phyloP scores from a whole-genome alignment of 2,113 vertebrate genomes.

The Campylomormyrus tamandua region DNA sequence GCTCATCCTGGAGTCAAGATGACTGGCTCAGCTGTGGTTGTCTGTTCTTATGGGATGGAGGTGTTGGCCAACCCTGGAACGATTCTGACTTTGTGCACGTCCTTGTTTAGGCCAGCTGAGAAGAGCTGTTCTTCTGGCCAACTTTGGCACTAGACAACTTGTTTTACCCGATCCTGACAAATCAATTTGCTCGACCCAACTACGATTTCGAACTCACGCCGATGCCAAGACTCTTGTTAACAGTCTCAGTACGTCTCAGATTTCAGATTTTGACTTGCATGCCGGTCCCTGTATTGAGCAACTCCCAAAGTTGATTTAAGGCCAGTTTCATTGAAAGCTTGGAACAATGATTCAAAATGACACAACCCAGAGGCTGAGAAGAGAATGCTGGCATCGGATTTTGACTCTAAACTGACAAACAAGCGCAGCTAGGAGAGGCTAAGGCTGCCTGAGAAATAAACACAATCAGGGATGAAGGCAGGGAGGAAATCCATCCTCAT shows the following conservation, averaged over 20 bases:
- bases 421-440: not conserved
- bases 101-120: not conserved
- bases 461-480: conserved; percentile 41
- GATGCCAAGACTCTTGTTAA: not conserved
- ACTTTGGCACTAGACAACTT: not conserved
- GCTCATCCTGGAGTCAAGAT: not conserved
- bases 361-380: not conserved
- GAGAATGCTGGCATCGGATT: not conserved
- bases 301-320: not conserved
- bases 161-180: conserved; percentile 2
- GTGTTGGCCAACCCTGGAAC: not conserved
- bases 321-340: conserved; percentile 9
- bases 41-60: not conserved
- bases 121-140: not conserved
- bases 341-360: conserved; percentile 1
- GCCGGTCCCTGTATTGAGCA: conserved; percentile 8
- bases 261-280: not conserved
- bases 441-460: conserved; percentile 42
- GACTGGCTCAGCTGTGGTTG: not conserved
- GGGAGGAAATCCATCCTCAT: conserved; percentile 22
- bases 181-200: not conserved
- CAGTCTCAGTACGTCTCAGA: not conserved
- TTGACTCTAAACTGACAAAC: conserved; percentile 10
- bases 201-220: not conserved
- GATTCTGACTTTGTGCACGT: not conserved